phyloP scores from a whole-genome alignment of 2,797 vertebrate genomes.

The Etheostoma nigrum region DNA sequence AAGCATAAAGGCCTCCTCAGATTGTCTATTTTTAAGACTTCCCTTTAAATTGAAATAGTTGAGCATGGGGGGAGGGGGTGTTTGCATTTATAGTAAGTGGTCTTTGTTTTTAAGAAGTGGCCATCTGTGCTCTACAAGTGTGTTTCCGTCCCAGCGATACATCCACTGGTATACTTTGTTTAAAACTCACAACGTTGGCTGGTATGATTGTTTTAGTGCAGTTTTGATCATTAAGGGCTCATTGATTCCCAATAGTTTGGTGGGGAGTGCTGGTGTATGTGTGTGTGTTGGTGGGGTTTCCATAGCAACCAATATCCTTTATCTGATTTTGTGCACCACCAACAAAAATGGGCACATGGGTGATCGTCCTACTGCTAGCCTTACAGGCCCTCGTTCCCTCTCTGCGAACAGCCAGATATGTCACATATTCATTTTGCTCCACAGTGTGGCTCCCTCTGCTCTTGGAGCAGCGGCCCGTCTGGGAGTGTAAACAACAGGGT shows the following conservation, averaged over 20 bases:
- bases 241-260: slow-evolving; percentile 54
- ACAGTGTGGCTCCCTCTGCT: slow-evolving; percentile 77
- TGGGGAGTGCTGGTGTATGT: slow-evolving; percentile 58
- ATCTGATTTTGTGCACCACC: slow-evolving; percentile 42
- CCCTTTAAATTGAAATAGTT: slow-evolving; percentile 75
- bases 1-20: slow-evolving; percentile 80
- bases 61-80: slow-evolving; percentile 52
- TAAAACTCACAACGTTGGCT: slow-evolving; percentile 65
- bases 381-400: slow-evolving; percentile 52
- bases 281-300: slow-evolving; percentile 30
- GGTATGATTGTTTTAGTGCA: slow-evolving; percentile 82
- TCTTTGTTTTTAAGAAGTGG: slow-evolving; percentile 44
- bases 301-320: slow-evolving; percentile 42
- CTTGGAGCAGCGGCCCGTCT: slow-evolving; percentile 84
- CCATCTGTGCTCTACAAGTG: slow-evolving; percentile 56
- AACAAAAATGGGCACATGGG: slow-evolving; percentile 45
- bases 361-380: slow-evolving; percentile 53
- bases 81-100: slow-evolving; percentile 49
- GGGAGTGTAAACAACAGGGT: slow-evolving; percentile 88
- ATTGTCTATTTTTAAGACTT: slow-evolving; percentile 84
- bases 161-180: slow-evolving; percentile 8
- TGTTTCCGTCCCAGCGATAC: slow-evolving; percentile 46
- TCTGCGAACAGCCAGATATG: slow-evolving; percentile 76
- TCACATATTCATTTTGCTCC: slow-evolving; percentile 87
- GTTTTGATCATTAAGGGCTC: slow-evolving; percentile 77